Conservation (phyloP, 1,140 invertebrate genomes). For the Zaprionus africanus region DNA sequence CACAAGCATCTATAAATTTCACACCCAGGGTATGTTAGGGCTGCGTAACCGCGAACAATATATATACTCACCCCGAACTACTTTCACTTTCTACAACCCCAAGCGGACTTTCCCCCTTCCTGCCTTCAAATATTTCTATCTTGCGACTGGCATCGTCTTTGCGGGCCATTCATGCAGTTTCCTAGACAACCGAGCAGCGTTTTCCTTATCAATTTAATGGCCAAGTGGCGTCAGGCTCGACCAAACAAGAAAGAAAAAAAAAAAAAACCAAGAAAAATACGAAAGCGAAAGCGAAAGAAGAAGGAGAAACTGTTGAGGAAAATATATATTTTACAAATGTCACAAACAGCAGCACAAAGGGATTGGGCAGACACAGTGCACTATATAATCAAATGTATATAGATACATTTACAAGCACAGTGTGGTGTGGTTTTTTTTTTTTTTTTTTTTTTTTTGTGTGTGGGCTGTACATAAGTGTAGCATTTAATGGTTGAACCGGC, state of each 20-base stretch:
- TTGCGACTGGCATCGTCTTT: conserved; percentile 53
- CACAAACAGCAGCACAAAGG: conserved; percentile 67
- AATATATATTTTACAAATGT: conserved; percentile 62
- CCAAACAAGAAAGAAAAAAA: conserved; percentile 21
- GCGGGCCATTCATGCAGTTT: conserved; percentile 57
- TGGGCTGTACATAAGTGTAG: conserved; percentile 48
- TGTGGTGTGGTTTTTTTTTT: too few relatives aligned
- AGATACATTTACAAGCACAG: background rate
- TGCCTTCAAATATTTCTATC: conserved; percentile 33
- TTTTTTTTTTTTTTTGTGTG: too few relatives aligned
- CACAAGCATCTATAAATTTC: background rate
- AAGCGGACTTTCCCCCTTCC: background rate
- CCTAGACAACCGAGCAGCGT: conserved; percentile 38
- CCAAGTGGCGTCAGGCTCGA: conserved; percentile 66
- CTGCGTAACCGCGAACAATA: background rate
- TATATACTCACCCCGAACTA: background rate
- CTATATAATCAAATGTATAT: conserved; percentile 41
- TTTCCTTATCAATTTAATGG: conserved; percentile 81
- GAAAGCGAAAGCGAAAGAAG: background rate
- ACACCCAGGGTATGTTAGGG: background rate
- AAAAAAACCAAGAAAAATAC: background rate
- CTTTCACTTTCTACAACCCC: conserved; percentile 28
- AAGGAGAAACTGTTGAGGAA: conserved; percentile 15
- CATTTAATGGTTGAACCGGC: conserved; percentile 57
- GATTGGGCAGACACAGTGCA: conserved; percentile 55